Evolutionary conservation across 2,113 vertebrate species (phyloP).

Genomic region (Peromyscus polionotus): DNA sequence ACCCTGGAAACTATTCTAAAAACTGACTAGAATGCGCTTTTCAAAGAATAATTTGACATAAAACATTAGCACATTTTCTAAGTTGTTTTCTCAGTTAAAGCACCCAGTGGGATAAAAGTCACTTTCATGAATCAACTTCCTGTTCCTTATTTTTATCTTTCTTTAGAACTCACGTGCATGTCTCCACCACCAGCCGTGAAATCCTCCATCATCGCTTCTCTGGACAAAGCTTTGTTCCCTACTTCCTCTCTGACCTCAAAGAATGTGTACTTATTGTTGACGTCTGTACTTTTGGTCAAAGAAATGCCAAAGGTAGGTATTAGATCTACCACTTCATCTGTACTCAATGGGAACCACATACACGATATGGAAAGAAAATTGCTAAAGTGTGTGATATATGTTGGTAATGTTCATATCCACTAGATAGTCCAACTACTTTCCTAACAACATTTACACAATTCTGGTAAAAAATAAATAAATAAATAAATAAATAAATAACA

Average conservation of each 20-base stretch:
- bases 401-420: not conserved
- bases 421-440: not conserved
- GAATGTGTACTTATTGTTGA: not conserved
- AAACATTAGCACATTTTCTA: conserved; percentile 5
- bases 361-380: not conserved
- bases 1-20: not conserved
- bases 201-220: not conserved
- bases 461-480: not conserved
- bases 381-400: not conserved
- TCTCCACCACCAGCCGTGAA: not conserved
- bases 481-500: not conserved
- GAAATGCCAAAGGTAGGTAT: not conserved
- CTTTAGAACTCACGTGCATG: conserved; percentile 32
- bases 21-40: not conserved
- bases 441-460: not conserved
- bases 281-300: not conserved
- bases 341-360: not conserved
- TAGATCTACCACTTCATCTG: not conserved
- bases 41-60: conserved; percentile 15
- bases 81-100: conserved; percentile 12
- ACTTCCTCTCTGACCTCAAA: not conserved
- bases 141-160: conserved; percentile 74
- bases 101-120: conserved; percentile 17
- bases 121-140: conserved; percentile 59
- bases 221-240: not conserved